phyloP scores from a whole-genome alignment of 2,888 invertebrate species.

The Eupithecia centaureata region DNA sequence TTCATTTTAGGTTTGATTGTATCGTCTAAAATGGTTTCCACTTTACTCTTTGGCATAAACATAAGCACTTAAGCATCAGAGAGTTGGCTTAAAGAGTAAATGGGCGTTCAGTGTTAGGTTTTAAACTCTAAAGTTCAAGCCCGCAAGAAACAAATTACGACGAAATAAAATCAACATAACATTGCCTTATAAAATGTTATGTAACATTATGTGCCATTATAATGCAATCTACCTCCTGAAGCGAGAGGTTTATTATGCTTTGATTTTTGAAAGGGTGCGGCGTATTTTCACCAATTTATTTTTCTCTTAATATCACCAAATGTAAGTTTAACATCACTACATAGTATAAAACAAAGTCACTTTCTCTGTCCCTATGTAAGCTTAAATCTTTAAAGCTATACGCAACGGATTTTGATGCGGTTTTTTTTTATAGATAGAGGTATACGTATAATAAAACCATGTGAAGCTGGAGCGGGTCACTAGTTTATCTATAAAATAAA shows the following conservation, averaged over 20 bases:
- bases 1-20: background rate
- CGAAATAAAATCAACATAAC: conserved; percentile 66
- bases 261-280: conserved; percentile 10
- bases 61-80: conserved; percentile 61
- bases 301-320: background rate
- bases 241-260: conserved; percentile 17
- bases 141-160: conserved; percentile 74
- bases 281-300: background rate
- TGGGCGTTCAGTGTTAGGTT: conserved; percentile 72
- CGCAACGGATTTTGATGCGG: no score
- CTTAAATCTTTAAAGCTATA: no score
- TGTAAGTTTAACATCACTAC: no score
- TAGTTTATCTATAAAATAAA: no score
- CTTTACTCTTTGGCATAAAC: conserved; percentile 62
- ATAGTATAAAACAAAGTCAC: no score
- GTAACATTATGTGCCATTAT: conserved; percentile 45
- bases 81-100: conserved; percentile 72
- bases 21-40: conserved; percentile 2
- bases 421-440: no score
- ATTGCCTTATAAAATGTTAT: conserved; percentile 25
- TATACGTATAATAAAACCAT: no score
- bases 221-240: conserved; percentile 44
- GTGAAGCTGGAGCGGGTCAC: no score
- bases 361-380: no score
- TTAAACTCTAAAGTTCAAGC: conserved; percentile 70